Evolutionary conservation across 2,113 vertebrate species (phyloP).

Genomic region (Microcebus jonahi): DNA sequence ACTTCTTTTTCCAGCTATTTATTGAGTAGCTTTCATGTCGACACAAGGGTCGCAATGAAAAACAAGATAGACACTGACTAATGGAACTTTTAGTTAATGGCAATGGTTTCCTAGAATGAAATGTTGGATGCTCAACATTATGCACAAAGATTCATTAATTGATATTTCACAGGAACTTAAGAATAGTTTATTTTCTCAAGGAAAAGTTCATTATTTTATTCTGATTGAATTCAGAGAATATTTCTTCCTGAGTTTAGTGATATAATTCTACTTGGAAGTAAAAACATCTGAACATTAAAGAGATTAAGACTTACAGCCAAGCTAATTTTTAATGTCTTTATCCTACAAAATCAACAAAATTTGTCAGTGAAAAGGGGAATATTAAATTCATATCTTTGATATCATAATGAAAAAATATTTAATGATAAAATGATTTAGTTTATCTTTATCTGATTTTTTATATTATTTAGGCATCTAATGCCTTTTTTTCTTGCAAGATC

Average conservation of each 20-base stretch:
- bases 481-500: not conserved
- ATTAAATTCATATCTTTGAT: not conserved
- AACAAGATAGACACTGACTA: not conserved
- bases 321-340: not conserved
- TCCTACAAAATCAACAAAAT: not conserved
- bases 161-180: not conserved
- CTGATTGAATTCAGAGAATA: constrained; percentile 17
- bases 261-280: not conserved
- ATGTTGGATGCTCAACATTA: not conserved
- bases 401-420: not conserved
- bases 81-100: not conserved
- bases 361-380: not conserved
- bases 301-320: not conserved
- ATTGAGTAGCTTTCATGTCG: not conserved
- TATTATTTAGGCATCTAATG: not conserved
- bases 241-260: not conserved
- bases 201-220: constrained; percentile 23
- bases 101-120: not conserved
- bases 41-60: not conserved
- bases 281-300: not conserved
- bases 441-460: not conserved
- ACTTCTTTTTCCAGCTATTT: not conserved
- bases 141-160: not conserved
- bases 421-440: not conserved
- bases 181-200: not conserved